Base-by-base conservation (phyloP, 2,797 vertebrate species). In the Dendrocincla fuliginosa region DNA sequence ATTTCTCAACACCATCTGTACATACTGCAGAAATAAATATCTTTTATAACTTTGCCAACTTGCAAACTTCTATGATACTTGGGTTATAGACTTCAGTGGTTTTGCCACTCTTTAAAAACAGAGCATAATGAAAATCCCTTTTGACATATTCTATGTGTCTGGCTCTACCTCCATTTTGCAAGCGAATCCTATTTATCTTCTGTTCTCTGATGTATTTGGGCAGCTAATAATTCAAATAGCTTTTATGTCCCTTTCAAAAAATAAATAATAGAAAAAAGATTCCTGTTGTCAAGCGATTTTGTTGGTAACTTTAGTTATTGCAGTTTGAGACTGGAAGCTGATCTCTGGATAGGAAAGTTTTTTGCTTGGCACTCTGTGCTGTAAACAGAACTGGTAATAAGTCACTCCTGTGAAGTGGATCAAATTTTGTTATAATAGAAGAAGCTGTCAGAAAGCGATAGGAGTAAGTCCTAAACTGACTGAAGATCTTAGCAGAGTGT, bases 21-120 rank as follows among this genome's bases (percentile, higher is more conserved):
- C 95, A 70, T 91, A 20, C 35, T 93, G 68, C 77, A 88, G 73
- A 70, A 87, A 96, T 95, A 92, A 97, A 91, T 95, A 85, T 84
- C 96, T 97, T 93, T 96, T 93, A 96, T 94, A 91, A 92, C 90
- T 95, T 96, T 30, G 30, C 84, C 78, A 74, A 93, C 68, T 85
- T 20, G 20, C 89, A 95, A 90, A 95, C 97, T 93, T 97, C 94
- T 95, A 50, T 94, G 91, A 93, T 77, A 91, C 70, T 83, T 85
- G 61, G 59, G 50, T 95, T 95, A 93, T 75, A 88, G 74, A 97
- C 89, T 92, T 96, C 90, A 94, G 89, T 32, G 64, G 79, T 95
- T 93, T 96, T 96, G 85, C 93, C 69, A 89, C 87, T 96, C 82
- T 78, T 90, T 84, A 39, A 81, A 94, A 92, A 49, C 67, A 75